Evolutionary conservation across 2,888 invertebrate species (phyloP).

Genomic region (Nomada goodeniana): DNA sequence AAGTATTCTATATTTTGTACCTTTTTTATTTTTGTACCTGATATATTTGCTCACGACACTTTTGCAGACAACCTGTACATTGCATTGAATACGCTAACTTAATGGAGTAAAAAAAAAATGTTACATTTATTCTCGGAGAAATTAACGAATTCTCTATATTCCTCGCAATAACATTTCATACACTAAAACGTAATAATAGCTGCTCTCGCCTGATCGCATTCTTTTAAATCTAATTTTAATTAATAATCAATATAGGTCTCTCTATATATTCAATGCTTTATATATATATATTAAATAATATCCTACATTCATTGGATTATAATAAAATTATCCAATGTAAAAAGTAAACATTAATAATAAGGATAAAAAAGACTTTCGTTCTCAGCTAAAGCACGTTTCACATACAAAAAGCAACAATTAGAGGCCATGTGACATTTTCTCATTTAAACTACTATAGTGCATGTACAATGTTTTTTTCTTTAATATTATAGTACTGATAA

Average conservation of each 20-base stretch:
- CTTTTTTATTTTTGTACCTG: conserved; percentile 70
- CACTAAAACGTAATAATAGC: conserved; percentile 75
- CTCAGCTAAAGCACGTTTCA: conserved; percentile 81
- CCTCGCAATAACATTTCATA: conserved; percentile 60
- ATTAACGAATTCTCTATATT: conserved; percentile 61
- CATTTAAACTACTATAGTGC: conserved; percentile 80
- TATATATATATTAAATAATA: conserved; percentile 80
- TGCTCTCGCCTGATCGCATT: conserved; percentile 71
- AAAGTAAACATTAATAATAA: conserved; percentile 70
- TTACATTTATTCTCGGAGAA: conserved; percentile 60
- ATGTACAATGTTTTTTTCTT: conserved; percentile 77
- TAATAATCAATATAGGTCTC: conserved; percentile 71
- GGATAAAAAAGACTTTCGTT: conserved; percentile 69
- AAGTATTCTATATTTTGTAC: conserved; percentile 74
- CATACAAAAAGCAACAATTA: conserved; percentile 84
- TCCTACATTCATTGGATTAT: conserved; percentile 67
- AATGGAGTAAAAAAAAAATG: conserved; percentile 67
- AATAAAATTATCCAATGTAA: conserved; percentile 73
- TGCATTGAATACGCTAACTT: conserved; percentile 67
- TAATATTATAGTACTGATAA: conserved; percentile 72
- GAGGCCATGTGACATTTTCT: conserved; percentile 81
- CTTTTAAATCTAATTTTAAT: conserved; percentile 72
- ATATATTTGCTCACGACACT: conserved; percentile 73
- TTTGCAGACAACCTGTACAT: conserved; percentile 75
- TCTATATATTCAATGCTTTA: conserved; percentile 76